phyloP scores from a whole-genome alignment of 2,113 vertebrate species.

The Rhinopithecus roxellana region DNA sequence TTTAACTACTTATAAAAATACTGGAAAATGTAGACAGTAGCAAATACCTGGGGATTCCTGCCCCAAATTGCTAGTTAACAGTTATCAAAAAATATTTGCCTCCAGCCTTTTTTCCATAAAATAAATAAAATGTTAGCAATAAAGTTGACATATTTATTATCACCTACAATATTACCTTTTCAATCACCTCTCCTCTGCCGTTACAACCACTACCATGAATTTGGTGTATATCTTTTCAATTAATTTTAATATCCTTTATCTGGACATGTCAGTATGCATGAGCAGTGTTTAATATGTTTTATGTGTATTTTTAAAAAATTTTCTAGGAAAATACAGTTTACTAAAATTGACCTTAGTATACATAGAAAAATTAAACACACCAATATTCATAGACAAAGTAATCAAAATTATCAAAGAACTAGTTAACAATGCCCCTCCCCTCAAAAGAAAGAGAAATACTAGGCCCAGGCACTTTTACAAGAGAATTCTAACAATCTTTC shows the following conservation, averaged over 20 bases:
- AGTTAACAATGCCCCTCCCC: rapidly evolving
- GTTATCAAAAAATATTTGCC: neutral
- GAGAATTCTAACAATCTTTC: neutral
- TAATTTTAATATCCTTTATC: neutral
- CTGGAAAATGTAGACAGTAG: neutral
- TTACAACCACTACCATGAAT: neutral
- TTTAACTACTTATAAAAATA: neutral
- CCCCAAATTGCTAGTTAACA: neutral
- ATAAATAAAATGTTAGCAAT: neutral
- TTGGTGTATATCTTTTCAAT: neutral
- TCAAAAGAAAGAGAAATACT: neutral
- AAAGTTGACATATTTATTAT: neutral
- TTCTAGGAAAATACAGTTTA: neutral
- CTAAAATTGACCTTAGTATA: neutral
- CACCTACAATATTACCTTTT: neutral
- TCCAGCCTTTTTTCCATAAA: neutral
- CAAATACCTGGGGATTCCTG: neutral
- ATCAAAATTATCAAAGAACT: neutral
- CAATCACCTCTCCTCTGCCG: neutral
- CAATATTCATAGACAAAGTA: neutral
- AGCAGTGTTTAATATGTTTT: too few relatives aligned
- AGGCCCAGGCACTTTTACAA: neutral
- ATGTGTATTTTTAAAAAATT: rapidly evolving
- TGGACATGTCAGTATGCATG: rapidly evolving
- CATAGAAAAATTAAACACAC: neutral